Evolutionary conservation across 2,888 invertebrate genomes (phyloP).

Genomic region (Erannis defoliaria): DNA sequence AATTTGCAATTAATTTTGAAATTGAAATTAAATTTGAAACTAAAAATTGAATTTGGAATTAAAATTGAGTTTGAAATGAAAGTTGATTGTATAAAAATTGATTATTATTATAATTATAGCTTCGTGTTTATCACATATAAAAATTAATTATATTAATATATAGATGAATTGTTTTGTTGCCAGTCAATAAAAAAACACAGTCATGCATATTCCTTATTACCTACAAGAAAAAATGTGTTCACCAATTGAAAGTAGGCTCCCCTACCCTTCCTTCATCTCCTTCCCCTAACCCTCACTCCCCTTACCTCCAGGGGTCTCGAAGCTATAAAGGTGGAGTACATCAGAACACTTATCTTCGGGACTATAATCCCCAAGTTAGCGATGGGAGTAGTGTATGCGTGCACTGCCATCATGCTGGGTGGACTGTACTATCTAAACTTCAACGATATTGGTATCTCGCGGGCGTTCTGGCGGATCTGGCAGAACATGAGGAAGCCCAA

Average conservation of each 20-base stretch:
- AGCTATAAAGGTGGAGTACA: conserved; percentile 92
- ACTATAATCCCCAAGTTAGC: conserved; percentile 89
- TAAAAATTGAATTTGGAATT: no score
- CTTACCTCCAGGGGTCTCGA: conserved; percentile 90
- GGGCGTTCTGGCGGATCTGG: conserved; percentile 91
- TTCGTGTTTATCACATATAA: no score
- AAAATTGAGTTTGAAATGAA: no score
- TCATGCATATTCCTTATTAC: no score
- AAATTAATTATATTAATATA: no score
- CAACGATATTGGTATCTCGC: conserved; percentile 91
- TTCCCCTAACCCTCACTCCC: conserved; percentile 14
- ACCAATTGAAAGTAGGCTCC: no score
- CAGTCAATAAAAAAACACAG: no score
- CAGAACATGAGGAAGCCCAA: conserved; percentile 64
- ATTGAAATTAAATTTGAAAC: no score
- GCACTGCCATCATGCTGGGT: conserved; percentile 90
- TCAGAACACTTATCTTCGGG: conserved; percentile 91
- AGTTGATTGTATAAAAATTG: no score
- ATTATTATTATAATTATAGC: no score
- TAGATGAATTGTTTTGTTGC: no score
- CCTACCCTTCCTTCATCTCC: background rate
- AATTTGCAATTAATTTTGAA: no score
- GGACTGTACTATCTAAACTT: conserved; percentile 92
- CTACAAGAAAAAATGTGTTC: background rate
- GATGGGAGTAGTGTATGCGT: conserved; percentile 86